Base-by-base conservation (phyloP, 2,888 invertebrate genomes). In the Limnephilus rhombicus region DNA sequence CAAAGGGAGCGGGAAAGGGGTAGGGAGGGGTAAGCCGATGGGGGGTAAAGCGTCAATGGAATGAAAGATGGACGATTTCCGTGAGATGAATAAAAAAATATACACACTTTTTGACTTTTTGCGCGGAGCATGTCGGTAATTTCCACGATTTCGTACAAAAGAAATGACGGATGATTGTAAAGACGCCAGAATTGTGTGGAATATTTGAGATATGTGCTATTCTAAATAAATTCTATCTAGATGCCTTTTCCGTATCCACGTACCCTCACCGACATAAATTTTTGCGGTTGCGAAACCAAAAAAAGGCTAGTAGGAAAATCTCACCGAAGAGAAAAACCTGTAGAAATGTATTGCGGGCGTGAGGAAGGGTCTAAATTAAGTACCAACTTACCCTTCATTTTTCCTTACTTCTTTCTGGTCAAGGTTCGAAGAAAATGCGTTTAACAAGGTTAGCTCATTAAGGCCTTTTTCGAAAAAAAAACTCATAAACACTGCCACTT, bases 11-110 rank as follows among this genome's bases (percentile, higher is more conserved):
- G 9, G 24, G 24, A n/a, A 68, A 9, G 68, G 68, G 24, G 9
- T n/a, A 9, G 9, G n/a, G 68, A 9, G 24, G 68, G 18, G 68
- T 7, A 24, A 68, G 24, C 18, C 68, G 24, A 18, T 45, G 68
- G 24, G 68, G 68, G 68, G 24, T 68, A 24, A 68, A 68, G 24
- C 68, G 68, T 68, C 68, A 68, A 68, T 68, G 68, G 68, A 68
- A 68, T 68, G 68, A 68, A 68, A 68, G 68, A 68, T 68, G 68
- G 68, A 68, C 68, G 68, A 68, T 68, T 68, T 68, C 68, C 68
- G 68, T 68, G 68, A 68, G 68, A 68, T 68, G 68, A 68, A 68
- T 68, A 68, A 24, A 68, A 68, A 68, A 68, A 68, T 13, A 49
- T 15, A 49, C 24, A 68, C 68, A 68, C 68, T 68, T 68, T 68